These are phyloP conservation scores for Anseranas semipalmata DNA, from an alignment of 2,113 vertebrate genomes.

Conservation along the genomic window DNA sequence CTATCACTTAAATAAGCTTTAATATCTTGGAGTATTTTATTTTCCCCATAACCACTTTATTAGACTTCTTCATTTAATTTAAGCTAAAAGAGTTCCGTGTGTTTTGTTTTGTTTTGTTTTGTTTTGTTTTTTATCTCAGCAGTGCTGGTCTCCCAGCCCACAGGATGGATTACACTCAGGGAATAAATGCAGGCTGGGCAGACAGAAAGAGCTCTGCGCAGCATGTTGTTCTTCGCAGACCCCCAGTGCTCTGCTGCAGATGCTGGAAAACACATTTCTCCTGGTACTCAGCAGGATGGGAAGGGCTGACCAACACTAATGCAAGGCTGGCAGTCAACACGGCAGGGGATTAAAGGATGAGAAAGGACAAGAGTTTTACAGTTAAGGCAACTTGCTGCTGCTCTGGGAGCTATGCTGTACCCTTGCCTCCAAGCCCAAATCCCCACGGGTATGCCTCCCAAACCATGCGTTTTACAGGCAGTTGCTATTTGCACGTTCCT, in stretches of 20 bases:
- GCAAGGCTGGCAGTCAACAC: background rate
- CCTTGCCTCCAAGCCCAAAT: background rate
- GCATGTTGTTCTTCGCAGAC: background rate
- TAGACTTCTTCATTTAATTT: background rate
- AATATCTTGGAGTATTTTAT: background rate
- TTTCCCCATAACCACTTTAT: background rate
- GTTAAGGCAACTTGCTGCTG: background rate
- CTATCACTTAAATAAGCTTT: background rate
- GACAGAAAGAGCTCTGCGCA: background rate
- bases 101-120: too few relatives aligned
- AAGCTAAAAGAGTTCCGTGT: background rate
- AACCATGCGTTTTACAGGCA: background rate
- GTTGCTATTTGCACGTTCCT: background rate
- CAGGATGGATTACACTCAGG: background rate
- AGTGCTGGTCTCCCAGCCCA: background rate
- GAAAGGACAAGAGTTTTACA: background rate
- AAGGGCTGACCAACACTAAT: accelerated
- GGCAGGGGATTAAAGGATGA: background rate
- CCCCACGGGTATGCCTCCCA: accelerated
- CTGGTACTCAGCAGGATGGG: background rate
- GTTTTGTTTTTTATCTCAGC: background rate
- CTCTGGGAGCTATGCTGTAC: background rate
- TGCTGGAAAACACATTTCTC: background rate
- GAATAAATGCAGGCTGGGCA: background rate
- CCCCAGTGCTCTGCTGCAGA: background rate